phyloP scores from a whole-genome alignment of 2,113 vertebrate species.

The Polypterus senegalus region DNA sequence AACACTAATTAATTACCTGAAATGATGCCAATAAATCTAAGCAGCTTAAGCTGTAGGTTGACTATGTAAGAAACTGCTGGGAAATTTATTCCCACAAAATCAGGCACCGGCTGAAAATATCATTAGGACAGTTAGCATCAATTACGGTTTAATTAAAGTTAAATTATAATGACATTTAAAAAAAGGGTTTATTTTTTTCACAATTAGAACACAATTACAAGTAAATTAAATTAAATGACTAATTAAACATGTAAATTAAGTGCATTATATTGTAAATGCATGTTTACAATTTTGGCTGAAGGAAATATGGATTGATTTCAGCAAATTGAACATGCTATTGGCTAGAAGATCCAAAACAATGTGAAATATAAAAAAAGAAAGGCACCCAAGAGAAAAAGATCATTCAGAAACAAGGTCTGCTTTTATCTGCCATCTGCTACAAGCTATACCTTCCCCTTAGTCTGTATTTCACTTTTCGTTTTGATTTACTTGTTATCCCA shows the following conservation, averaged over 20 bases:
- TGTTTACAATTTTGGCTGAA: neutral
- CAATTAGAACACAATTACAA: conserved; percentile 37
- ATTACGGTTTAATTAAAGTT: conserved; percentile 39
- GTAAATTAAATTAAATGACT: conserved; percentile 1
- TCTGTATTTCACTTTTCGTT: no score
- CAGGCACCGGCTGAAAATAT: conserved; percentile 25
- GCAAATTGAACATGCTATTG: no score
- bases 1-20: conserved; percentile 46
- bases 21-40: conserved; percentile 47
- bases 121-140: conserved; percentile 34
- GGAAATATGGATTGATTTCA: no score
- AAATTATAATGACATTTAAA: conserved; percentile 32
- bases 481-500: no score
- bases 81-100: conserved; percentile 29
- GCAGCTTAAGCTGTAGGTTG: conserved; percentile 39
- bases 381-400: no score
- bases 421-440: no score
- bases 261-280: neutral
- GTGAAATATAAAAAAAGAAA: no score
- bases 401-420: no score
- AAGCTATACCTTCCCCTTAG: no score
- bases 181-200: conserved; percentile 34
- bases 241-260: neutral
- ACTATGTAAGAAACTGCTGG: conserved; percentile 34
- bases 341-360: no score